These are phyloP conservation scores for Myathropa florea DNA, from an alignment of 2,888 invertebrate species.

Conservation along the genomic window DNA sequence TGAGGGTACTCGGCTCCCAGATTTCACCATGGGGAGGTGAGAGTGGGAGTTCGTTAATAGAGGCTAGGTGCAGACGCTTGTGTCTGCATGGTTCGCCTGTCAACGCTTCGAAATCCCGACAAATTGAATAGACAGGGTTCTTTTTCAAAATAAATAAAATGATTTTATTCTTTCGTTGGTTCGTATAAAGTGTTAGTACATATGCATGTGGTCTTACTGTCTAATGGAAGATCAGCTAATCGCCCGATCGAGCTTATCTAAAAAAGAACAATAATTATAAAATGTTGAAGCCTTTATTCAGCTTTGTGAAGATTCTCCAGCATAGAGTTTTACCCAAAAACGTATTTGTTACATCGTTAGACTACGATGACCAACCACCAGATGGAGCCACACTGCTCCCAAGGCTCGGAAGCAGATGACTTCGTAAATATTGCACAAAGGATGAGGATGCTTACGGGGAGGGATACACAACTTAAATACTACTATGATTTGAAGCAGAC, in stretches of 20 bases:
- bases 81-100: too few species aligned
- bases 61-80: too few species aligned
- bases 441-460: constrained; percentile 34
- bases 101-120: too few species aligned
- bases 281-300: background rate
- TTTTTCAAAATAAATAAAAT: background rate
- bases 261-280: too few species aligned
- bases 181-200: background rate
- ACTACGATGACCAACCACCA: constrained; percentile 50
- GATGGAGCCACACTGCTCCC: constrained; percentile 8
- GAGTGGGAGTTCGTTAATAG: too few species aligned
- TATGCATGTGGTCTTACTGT: background rate
- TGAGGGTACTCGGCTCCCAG: too few species aligned
- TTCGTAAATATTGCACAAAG: constrained; percentile 61
- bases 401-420: background rate
- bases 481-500: background rate
- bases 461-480: constrained; percentile 8
- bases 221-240: background rate
- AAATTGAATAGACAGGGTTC: background rate
- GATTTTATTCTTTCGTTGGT: background rate
- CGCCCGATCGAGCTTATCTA: background rate
- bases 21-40: too few species aligned
- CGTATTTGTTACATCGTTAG: background rate
- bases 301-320: background rate
- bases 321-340: background rate